Conservation (phyloP, 2,888 invertebrate genomes). For the Caenorhabditis wallacei region DNA sequence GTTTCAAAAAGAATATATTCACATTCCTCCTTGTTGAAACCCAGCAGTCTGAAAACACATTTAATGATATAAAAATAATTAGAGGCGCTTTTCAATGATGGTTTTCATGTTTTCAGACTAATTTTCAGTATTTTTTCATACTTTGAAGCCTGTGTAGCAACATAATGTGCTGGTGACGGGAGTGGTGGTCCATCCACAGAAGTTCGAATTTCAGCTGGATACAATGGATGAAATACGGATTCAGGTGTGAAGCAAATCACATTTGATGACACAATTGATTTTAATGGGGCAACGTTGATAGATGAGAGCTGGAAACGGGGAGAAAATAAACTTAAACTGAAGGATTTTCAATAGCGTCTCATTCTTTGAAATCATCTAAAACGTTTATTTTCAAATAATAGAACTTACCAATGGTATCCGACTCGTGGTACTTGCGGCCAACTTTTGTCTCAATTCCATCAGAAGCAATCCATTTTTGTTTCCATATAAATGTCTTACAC, state of each 20-base stretch:
- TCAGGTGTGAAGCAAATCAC: slow-evolving; percentile 83
- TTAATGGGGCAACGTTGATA: slow-evolving; percentile 56
- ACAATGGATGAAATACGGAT: slow-evolving; percentile 82
- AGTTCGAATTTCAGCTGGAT: slow-evolving; percentile 77
- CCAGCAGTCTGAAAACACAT: slow-evolving; percentile 76
- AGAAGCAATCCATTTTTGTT: slow-evolving; percentile 80
- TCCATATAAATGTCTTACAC: slow-evolving; percentile 75
- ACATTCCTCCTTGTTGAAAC: slow-evolving; percentile 70
- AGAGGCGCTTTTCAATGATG: too few species aligned
- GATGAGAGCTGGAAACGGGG: slow-evolving; percentile 63
- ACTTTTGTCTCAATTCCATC: slow-evolving; percentile 80
- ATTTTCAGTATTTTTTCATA: slow-evolving; percentile 42
- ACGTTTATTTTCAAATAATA: too few species aligned
- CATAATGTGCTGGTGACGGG: slow-evolving; percentile 79
- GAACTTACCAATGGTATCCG: slow-evolving; percentile 77
- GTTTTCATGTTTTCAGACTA: too few species aligned
- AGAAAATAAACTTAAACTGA: too few species aligned
- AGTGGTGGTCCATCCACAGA: slow-evolving; percentile 64
- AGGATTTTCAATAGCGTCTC: too few species aligned
- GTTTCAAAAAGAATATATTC: slow-evolving; percentile 75
- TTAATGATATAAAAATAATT: too few species aligned
- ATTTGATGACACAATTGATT: slow-evolving; percentile 75
- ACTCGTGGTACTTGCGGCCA: slow-evolving; percentile 67
- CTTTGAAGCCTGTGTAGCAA: slow-evolving; percentile 77
- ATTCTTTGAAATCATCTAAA: too few species aligned